A percentile compares a stretch with the other conserved stretches of the same genome.
Conservation (phyloP, 2,888 invertebrate species). For the Lissocephala sabroskyi region DNA sequence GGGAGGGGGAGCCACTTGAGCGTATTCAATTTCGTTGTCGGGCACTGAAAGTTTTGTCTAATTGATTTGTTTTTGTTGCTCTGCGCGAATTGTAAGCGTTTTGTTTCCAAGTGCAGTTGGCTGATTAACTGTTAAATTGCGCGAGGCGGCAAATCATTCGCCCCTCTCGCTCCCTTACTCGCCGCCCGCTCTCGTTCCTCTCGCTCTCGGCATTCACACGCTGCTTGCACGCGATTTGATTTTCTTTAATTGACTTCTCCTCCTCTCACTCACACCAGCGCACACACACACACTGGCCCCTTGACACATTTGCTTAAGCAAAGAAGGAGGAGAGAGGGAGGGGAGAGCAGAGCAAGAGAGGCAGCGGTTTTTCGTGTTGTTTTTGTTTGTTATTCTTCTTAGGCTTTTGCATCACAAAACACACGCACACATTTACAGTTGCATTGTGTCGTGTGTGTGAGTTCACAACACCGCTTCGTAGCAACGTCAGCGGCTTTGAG, state of each 20-base stretch:
- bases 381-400: constrained; percentile 20
- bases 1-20: too few species aligned
- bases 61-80: constrained; percentile 37
- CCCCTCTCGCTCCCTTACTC: not conserved
- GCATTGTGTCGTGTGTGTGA: constrained; percentile 24
- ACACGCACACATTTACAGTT: not conserved
- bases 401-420: constrained; percentile 35
- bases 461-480: constrained; percentile 13
- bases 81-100: constrained; percentile 25
- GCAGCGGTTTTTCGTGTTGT: constrained; percentile 22
- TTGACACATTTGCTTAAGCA: constrained; percentile 48
- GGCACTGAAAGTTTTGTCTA: constrained; percentile 18
- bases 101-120: constrained; percentile 34
- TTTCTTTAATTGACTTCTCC: constrained; percentile 25
- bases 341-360: constrained; percentile 24
- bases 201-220: not conserved
- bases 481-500: constrained; percentile 56
- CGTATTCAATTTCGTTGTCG: constrained; percentile 45
- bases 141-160: constrained; percentile 14
- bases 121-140: constrained; percentile 48
- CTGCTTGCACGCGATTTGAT: constrained; percentile 36
- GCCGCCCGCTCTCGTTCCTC: too few species aligned
- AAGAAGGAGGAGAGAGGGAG: constrained; percentile 23
- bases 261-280: constrained; percentile 19
- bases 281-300: constrained; percentile 11